These are phyloP conservation scores for Drosophila tripunctata DNA, from an alignment of 2,888 invertebrate species.

Conservation along the genomic window DNA sequence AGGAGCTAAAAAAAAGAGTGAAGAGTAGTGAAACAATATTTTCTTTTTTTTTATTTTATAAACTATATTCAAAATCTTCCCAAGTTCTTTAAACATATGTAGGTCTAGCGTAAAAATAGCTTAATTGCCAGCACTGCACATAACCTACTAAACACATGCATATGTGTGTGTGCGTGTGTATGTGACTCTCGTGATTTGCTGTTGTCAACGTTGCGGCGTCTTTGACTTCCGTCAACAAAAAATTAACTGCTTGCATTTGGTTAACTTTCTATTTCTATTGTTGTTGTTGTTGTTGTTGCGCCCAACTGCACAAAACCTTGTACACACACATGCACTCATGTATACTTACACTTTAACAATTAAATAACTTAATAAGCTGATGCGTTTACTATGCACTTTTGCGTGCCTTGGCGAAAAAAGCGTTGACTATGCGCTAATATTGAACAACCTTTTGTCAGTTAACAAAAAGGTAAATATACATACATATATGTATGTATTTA, in stretches of 20 bases:
- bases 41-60: too few relatives aligned
- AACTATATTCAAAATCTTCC: too few relatives aligned
- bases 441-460: conserved; percentile 50
- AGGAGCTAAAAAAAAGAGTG: too few relatives aligned
- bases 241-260: conserved; percentile 50
- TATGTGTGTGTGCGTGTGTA: conserved; percentile 2
- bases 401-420: conserved; percentile 10
- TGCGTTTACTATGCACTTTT: conserved; percentile 58
- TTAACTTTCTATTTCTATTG: conserved; percentile 71
- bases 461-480: conserved; percentile 42
- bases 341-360: conserved; percentile 28
- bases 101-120: background rate
- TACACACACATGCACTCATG: conserved; percentile 3
- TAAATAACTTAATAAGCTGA: background rate
- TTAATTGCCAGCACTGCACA: too few relatives aligned
- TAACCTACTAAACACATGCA: background rate
- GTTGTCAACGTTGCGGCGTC: conserved; percentile 41
- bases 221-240: conserved; percentile 74
- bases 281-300: conserved; percentile 54
- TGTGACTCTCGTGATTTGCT: conserved; percentile 25
- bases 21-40: too few relatives aligned
- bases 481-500: too few relatives aligned
- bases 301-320: conserved; percentile 38
- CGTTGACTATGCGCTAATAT: conserved; percentile 51
- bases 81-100: too few relatives aligned